phyloP scores from a whole-genome alignment of 2,113 vertebrate genomes.

The Nycticorax nycticorax region DNA sequence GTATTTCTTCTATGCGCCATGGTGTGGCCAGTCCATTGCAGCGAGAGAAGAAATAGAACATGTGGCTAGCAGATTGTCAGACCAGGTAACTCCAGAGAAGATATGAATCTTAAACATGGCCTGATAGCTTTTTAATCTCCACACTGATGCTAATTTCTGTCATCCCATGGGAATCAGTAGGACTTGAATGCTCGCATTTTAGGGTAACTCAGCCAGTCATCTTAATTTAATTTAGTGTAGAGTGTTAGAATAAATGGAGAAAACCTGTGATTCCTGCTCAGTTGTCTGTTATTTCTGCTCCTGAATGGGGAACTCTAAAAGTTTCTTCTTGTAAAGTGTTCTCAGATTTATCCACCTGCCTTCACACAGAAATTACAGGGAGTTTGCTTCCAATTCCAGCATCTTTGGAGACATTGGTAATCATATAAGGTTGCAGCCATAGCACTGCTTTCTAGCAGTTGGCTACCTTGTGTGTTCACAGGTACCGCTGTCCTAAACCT shows the following conservation, averaged over 20 bases:
- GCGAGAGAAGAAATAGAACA: slow-evolving; percentile 85
- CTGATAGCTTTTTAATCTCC: not conserved
- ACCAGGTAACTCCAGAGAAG: slow-evolving; percentile 80
- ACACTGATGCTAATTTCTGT: not conserved
- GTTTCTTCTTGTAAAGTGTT: not conserved
- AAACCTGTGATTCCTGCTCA: not conserved
- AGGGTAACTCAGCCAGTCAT: not conserved
- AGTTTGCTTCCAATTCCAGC: not conserved
- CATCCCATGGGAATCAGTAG: not conserved
- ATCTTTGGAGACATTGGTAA: not conserved
- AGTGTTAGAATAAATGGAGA: not conserved
- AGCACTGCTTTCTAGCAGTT: not conserved
- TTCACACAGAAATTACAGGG: not conserved
- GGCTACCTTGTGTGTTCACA: not conserved
- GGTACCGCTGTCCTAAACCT: not conserved
- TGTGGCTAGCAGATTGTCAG: slow-evolving; percentile 85
- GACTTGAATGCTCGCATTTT: not conserved
- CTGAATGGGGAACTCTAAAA: not conserved
- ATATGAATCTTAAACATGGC: rapidly evolving
- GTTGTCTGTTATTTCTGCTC: not conserved
- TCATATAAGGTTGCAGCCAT: not conserved
- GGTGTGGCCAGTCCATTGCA: slow-evolving; percentile 94
- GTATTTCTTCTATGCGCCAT: slow-evolving; percentile 93
- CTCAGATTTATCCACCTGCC: not conserved
- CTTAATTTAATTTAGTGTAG: not conserved